Evolutionary conservation across 1,140 invertebrate genomes (phyloP), one percentile per base, ranked within the genome.

Genomic region (Halictus rubicundus): DNA sequence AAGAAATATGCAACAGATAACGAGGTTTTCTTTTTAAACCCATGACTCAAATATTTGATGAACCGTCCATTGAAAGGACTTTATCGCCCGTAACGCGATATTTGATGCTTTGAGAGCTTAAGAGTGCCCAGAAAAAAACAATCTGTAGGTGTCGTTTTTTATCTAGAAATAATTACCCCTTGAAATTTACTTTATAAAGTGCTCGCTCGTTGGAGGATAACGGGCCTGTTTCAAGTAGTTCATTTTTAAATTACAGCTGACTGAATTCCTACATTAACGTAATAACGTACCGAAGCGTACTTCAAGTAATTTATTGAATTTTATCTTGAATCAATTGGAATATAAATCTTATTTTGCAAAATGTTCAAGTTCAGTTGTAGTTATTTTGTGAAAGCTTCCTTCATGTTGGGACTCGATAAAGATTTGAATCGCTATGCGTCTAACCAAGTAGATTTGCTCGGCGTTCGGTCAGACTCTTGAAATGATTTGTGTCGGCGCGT

Each of bases 401-500:
- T 6, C 19, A 16, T 0, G 16, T 5, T 16, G 6, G 1, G 49
- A 4, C 6, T 19, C 4, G 19, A 9, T 57, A 25, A 59, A 59
- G 42, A 71, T 63, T 39, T 63, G 37, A 72, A 64, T 64, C 42
- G 42, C 23, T 8, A 9, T 1, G 52, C 16, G 12, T 61, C 23
- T 32, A 49, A 27, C 52, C 16, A 21, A 78, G 37, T 78, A 52
- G 49, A 72, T 65, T 54, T 64, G 19, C 37, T 9, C 23, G n/a
- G 32, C 39, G 37, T 32, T 71, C 37, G 23, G 63, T 7, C 46
- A 21, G 69, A 19, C 23, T 32, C 25, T 57, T 52, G 19, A 57
- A 78, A 69, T 72, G 76, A 78, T 78, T 65, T 32, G 37, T 65
- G 37, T 78, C 68, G 46, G 25, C 25, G 69, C 19, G 37, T 78